Base-by-base conservation (phyloP, 2,888 invertebrate species). In the Dynastes hyllus region DNA sequence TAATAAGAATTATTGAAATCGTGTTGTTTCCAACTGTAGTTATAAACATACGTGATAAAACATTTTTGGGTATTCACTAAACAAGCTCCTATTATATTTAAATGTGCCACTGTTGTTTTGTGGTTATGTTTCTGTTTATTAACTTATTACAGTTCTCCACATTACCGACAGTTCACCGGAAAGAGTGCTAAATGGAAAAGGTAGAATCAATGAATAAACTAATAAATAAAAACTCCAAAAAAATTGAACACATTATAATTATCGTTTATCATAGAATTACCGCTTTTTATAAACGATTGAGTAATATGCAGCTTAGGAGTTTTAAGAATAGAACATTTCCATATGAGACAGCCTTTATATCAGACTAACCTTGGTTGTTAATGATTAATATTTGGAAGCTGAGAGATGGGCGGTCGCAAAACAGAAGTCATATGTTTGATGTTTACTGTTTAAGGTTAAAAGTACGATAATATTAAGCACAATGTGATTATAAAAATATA, bases 21-120 rank as follows among this genome's bases (percentile, higher is more conserved):
- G 32, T 5, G 6, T 16, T 8, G 1, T 22, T 22, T 58, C 5
- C 8, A 22, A 22, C n/a, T 22, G 9, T 1, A 58, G n/a, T 2
- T 2, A 8, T n/a, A 29, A 81, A 87, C 88, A 86, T 84, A 90
- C 90, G 76, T 90, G 90, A 82, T 91, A 92, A 86, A 88, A 90
- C 90, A 90, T 90, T 67, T 82, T 87, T 22, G 8, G 22, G 27
- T 8, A 22, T 58, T 58, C 8, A 8, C 8, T 45, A 45, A 2
- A 8, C 11, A 11, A 45, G 32, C n/a, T 37, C 27, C n/a, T 66
- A 5, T 32, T 32, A 22, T 22, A 66, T 37, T 65, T 32, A 65
- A 65, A 9, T 65, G 1, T 29, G n/a, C 5, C n/a, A 66, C 29
- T n/a, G 8, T 37, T 37, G 6, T n/a, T 66, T 66, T 66, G 29